Percentiles rank a stretch among this genome's conserved stretches.
These are phyloP conservation scores for Rhopalosiphum padi DNA, from an alignment of 1,140 invertebrate species.

Conservation along the genomic window DNA sequence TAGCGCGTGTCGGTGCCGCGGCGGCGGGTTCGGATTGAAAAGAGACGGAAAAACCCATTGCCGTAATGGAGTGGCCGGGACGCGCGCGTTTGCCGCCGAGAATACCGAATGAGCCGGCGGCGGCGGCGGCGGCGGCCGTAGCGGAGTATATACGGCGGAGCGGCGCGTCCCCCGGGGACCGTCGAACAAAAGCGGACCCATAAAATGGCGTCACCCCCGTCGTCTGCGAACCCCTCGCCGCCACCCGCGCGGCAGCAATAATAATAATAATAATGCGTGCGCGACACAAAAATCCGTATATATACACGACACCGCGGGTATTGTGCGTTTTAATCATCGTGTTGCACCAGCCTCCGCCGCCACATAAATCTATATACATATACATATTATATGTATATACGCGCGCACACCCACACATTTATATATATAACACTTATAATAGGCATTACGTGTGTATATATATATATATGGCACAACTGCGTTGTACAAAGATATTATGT, in stretches of 20 bases:
- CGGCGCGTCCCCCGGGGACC: constrained; percentile 27
- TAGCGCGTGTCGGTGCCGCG: background rate
- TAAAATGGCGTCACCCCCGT: constrained; percentile 51
- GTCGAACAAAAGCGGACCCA: constrained; percentile 37
- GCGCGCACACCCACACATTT: too few relatives aligned
- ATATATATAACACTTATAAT: too few relatives aligned
- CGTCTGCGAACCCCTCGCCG: background rate
- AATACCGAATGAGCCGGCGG: constrained; percentile 50
- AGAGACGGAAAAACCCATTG: constrained; percentile 9
- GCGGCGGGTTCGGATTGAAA: background rate
- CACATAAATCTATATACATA: background rate
- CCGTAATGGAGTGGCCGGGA: constrained; percentile 46
- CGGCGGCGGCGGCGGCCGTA: background rate
- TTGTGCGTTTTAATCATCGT: constrained; percentile 28
- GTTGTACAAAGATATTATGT: too few relatives aligned
- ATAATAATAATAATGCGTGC: constrained; percentile 10
- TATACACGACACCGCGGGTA: background rate
- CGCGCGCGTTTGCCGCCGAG: constrained; percentile 2
- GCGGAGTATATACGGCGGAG: too few relatives aligned
- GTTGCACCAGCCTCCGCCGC: background rate
- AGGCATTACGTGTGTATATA: too few relatives aligned
- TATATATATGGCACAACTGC: too few relatives aligned
- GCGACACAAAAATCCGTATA: background rate
- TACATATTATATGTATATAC: background rate
- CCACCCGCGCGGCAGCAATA: background rate